Evolutionary conservation across 2,888 invertebrate species (phyloP).

Genomic region (Biston betularia): DNA sequence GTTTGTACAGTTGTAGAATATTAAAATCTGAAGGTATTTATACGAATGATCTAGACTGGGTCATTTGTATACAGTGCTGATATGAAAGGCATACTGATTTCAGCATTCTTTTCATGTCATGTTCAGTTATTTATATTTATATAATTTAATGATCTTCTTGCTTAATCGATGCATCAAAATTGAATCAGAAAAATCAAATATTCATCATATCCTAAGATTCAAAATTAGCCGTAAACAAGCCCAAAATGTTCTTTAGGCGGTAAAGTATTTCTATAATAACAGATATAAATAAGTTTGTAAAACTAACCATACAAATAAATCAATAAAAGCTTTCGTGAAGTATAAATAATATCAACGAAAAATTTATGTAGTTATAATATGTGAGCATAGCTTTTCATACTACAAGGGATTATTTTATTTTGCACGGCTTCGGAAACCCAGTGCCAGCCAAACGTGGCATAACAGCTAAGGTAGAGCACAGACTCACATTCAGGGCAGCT

Average conservation of each 20-base stretch:
- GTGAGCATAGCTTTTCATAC: neutral
- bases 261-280: neutral
- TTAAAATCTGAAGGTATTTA: neutral
- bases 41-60: too few relatives aligned
- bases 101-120: too few relatives aligned
- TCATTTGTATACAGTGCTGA: too few relatives aligned
- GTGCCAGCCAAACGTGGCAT: slow-evolving; percentile 34
- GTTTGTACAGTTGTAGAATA: neutral
- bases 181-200: neutral
- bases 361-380: neutral
- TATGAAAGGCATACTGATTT: too few relatives aligned
- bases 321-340: too few relatives aligned
- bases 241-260: neutral
- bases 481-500: slow-evolving; percentile 2
- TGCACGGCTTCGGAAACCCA: slow-evolving; percentile 20
- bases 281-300: neutral
- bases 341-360: neutral
- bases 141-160: neutral
- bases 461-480: slow-evolving; percentile 28
- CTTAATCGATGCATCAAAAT: slow-evolving; percentile 9
- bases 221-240: neutral
- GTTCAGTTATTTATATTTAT: too few relatives aligned
- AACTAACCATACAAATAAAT: too few relatives aligned
- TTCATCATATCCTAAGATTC: neutral
- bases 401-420: slow-evolving; percentile 26